Base-by-base conservation (phyloP, 2,888 invertebrate species). In the Protodeltote pygarga region DNA sequence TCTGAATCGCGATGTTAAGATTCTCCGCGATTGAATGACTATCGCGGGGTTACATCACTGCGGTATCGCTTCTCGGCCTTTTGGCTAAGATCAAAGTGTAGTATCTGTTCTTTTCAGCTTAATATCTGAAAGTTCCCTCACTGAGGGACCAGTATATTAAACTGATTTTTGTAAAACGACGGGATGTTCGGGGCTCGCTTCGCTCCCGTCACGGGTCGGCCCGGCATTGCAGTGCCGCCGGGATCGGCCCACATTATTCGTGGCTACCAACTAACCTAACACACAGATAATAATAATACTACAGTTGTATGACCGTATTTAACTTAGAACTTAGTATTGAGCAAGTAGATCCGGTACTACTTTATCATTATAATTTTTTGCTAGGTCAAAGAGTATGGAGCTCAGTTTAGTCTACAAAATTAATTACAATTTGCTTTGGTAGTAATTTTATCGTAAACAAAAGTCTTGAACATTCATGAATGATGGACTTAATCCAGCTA, bases 71-170 rank as follows among this genome's bases (percentile, higher is more conserved):
- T 53, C 57, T 53, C 53, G 53, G 53, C 53, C 53, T 53, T 55
- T 52, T 53, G 57, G 52, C 52, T 53, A 53, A 52, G 51, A 51
- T 51, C 54, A 51, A 51, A 51, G 54, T 51, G 51, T 53, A 53
- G 54, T 51, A 51, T 51, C 50, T 51, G 42, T 51, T 51, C 54
- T 51, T 53, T 53, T 51, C 51, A 52, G 52, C 57, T 53, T 53
- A 46, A 53, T 53, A 53, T 53, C 53, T 46, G 57, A 55, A 53
- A 55, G 47, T 53, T 55, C 34, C 53, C 47, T 53, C 53, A 53
- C 5, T 46, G 57, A 53, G 53, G 57, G 55, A 54, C 45, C 52
- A 54, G 52, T 52, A 45, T 54, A 52, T 54, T 52, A 54, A 54
- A 6, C 45, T 52, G 52, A 52, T 52, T 52, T 48, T 52, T 52